Percentiles rank a stretch among this genome's conserved stretches.
phyloP scores from a whole-genome alignment of 1,140 invertebrate species.

The Sycobia sp. region DNA sequence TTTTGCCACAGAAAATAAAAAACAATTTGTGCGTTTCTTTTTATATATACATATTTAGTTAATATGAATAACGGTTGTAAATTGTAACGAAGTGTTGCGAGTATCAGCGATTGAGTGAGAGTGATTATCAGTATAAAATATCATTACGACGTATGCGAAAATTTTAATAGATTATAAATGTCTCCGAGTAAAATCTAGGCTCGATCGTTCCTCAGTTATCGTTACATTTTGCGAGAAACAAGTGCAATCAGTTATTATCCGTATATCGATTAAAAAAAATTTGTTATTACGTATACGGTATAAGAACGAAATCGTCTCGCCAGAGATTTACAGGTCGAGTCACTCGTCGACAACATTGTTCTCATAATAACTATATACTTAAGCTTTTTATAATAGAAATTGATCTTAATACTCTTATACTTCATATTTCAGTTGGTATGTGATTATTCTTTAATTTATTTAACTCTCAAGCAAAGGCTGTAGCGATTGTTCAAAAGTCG shows the following conservation, averaged over 20 bases:
- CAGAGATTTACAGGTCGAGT: constrained; percentile 34
- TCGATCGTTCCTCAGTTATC: constrained; percentile 33
- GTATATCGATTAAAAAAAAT: constrained; percentile 23
- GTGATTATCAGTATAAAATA: constrained; percentile 11
- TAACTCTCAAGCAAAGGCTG: too few species aligned
- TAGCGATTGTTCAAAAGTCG: too few species aligned
- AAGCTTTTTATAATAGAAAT: constrained; percentile 16
- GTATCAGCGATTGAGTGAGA: background rate
- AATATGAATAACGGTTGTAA: constrained; percentile 22
- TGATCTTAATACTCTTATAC: constrained; percentile 12
- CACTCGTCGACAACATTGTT: constrained; percentile 25
- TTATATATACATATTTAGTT: constrained; percentile 14
- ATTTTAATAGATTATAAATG: constrained; percentile 28
- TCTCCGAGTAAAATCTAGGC: constrained; percentile 22
- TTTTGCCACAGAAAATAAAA: too few species aligned
- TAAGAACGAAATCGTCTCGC: constrained; percentile 4
- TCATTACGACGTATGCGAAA: constrained; percentile 10
- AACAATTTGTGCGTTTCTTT: constrained; percentile 9
- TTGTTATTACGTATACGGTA: constrained; percentile 23
- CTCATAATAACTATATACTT: background rate
- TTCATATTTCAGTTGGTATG: background rate
- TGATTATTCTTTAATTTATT: background rate
- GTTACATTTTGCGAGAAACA: constrained; percentile 28
- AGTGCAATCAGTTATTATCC: constrained; percentile 32
- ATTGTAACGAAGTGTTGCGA: constrained; percentile 23